Percentiles rank a stretch among this genome's conserved stretches.
Evolutionary conservation across 1,140 invertebrate species (phyloP).

Genomic region (Drosophila dunni): DNA sequence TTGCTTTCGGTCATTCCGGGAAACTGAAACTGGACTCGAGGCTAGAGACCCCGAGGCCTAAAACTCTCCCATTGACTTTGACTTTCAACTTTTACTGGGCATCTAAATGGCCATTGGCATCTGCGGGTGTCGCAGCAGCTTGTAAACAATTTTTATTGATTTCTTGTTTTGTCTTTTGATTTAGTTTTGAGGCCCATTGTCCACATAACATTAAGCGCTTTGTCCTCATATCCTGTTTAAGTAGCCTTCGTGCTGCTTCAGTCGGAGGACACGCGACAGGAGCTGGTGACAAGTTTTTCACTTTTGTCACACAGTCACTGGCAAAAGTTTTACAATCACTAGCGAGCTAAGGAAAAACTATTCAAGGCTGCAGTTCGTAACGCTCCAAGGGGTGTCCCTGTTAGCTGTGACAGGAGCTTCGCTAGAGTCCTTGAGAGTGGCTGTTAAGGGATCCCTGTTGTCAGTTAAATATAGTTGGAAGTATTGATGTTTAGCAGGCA

Average conservation of each 20-base stretch:
- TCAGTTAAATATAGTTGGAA: background rate
- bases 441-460: background rate
- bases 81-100: constrained; percentile 9
- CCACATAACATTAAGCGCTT: constrained; percentile 30
- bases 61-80: constrained; percentile 30
- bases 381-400: constrained; percentile 1
- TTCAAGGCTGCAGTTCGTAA: constrained; percentile 47
- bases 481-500: too few species aligned
- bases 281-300: constrained; percentile 76
- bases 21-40: background rate
- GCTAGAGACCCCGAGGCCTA: background rate
- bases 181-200: constrained; percentile 37
- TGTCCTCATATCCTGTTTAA: constrained; percentile 62
- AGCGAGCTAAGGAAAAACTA: constrained; percentile 17
- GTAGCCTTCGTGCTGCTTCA: constrained; percentile 77
- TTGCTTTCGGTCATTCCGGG: constrained; percentile 5
- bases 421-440: constrained; percentile 20
- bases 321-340: constrained; percentile 35
- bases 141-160: constrained; percentile 74
- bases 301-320: constrained; percentile 31
- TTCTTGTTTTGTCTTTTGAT: constrained; percentile 58
- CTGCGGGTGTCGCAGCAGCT: constrained; percentile 66
- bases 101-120: constrained; percentile 29
- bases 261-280: constrained; percentile 83
- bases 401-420: constrained; percentile 9